Percentiles rank a stretch among this genome's conserved stretches.
Evolutionary conservation across 2,113 vertebrate species (phyloP).

Genomic region (Glaucidium brasilianum): DNA sequence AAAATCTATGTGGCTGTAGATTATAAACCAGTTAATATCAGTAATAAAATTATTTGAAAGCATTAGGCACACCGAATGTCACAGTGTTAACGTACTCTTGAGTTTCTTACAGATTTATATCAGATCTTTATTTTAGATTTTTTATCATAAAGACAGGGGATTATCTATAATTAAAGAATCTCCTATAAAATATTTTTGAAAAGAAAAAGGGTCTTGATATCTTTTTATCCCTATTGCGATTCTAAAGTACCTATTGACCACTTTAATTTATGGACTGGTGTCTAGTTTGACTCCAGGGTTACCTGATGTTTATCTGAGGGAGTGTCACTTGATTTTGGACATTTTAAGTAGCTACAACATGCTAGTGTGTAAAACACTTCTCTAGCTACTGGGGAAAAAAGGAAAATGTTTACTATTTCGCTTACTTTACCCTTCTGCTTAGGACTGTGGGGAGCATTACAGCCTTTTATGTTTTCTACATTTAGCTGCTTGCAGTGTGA

Average conservation of each 20-base stretch:
- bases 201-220: neutral
- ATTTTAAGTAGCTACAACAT: slow-evolving; percentile 25
- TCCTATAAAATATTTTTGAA: neutral
- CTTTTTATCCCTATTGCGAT: neutral
- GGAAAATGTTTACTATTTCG: neutral
- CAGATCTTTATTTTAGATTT: neutral
- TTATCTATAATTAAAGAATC: neutral
- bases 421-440: slow-evolving; percentile 9
- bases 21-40: slow-evolving; percentile 19
- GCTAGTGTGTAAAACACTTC: neutral
- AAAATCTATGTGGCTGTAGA: slow-evolving; percentile 16
- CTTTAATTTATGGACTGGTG: slow-evolving; percentile 5
- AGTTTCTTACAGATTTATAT: neutral
- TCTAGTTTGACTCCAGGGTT: neutral
- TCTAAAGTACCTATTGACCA: neutral
- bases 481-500: slow-evolving; percentile 45
- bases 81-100: neutral
- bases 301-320: slow-evolving; percentile 20
- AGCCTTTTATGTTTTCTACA: slow-evolving; percentile 19
- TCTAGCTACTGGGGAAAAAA: neutral
- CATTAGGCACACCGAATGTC: neutral
- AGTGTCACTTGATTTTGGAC: neutral
- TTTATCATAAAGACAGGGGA: neutral
- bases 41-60: neutral
- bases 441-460: neutral